These are phyloP conservation scores for Drosophila chauvacae DNA, from an alignment of 1,140 invertebrate genomes.

Conservation along the genomic window DNA sequence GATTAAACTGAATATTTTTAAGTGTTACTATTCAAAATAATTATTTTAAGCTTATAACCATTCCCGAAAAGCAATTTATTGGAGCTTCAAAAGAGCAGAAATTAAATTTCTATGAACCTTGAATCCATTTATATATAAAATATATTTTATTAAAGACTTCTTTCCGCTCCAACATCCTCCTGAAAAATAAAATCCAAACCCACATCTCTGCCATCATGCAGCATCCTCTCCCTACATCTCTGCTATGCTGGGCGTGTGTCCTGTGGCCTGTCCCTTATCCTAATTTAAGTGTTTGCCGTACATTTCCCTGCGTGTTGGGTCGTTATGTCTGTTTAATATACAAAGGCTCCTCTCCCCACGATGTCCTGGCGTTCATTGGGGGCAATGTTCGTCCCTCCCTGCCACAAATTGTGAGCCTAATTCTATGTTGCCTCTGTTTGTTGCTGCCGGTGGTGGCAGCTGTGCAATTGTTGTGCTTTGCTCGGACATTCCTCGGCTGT, in stretches of 20 bases:
- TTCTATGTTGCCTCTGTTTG: slow-evolving; percentile 49
- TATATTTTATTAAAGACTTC: background rate
- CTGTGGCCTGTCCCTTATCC: slow-evolving; percentile 64
- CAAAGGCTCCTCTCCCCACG: slow-evolving; percentile 16
- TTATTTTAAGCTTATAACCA: too few relatives aligned
- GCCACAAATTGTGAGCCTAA: slow-evolving; percentile 61
- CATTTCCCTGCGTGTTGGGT: slow-evolving; percentile 66
- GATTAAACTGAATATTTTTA: background rate
- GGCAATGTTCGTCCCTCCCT: slow-evolving; percentile 30
- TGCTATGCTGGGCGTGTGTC: slow-evolving; percentile 14
- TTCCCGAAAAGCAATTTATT: background rate
- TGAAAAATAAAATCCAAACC: background rate
- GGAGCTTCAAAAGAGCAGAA: accelerated
- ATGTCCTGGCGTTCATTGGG: slow-evolving; percentile 35
- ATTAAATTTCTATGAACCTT: background rate
- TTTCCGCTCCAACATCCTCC: background rate
- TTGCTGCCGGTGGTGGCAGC: slow-evolving; percentile 21
- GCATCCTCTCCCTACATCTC: slow-evolving; percentile 3
- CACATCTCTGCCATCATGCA: slow-evolving; percentile 12
- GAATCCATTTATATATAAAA: background rate
- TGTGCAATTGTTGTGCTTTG: slow-evolving; percentile 50
- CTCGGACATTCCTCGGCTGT: slow-evolving; percentile 29
- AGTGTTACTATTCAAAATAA: too few relatives aligned
- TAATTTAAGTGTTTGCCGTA: slow-evolving; percentile 77
- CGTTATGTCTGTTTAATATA: slow-evolving; percentile 79